These are phyloP conservation scores for Aricia agestis DNA, from an alignment of 1,140 invertebrate species.

Conservation along the genomic window DNA sequence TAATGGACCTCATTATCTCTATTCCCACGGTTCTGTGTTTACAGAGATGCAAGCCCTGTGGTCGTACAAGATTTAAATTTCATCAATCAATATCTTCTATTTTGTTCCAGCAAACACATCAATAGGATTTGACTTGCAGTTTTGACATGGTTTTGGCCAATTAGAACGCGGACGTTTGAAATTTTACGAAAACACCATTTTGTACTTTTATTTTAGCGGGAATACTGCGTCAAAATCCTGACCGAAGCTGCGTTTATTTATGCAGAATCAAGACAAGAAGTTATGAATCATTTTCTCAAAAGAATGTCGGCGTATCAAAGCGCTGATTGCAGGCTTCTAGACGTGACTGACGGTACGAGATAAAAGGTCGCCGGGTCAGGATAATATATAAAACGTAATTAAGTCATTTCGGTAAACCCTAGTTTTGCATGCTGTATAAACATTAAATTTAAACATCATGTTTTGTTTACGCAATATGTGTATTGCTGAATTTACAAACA, in stretches of 20 bases:
- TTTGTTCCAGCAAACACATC: too few relatives aligned
- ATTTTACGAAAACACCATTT: too few relatives aligned
- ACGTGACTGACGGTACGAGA: slow-evolving; percentile 4
- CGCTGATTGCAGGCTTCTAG: slow-evolving; percentile 9
- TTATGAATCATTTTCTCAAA: slow-evolving; percentile 38
- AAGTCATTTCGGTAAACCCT: slow-evolving; percentile 12
- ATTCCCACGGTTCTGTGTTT: not conserved
- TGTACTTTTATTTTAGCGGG: too few relatives aligned
- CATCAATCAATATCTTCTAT: not conserved
- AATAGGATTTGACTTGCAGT: too few relatives aligned
- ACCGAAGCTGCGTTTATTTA: too few relatives aligned
- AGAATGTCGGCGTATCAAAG: slow-evolving; percentile 27
- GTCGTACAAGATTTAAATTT: not conserved
- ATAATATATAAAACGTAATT: slow-evolving; percentile 10
- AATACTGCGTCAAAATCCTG: too few relatives aligned
- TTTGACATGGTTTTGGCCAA: too few relatives aligned
- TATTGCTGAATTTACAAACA: not conserved
- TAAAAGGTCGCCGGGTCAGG: slow-evolving; percentile 3
- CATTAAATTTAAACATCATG: not conserved
- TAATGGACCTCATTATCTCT: not conserved
- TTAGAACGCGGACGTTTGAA: too few relatives aligned
- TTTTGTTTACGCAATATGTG: not conserved
- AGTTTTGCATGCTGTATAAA: not conserved
- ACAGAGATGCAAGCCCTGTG: not conserved
- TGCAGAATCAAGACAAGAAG: not conserved